Base-by-base conservation (phyloP, 2,888 invertebrate genomes). In the Archips xylosteana region DNA sequence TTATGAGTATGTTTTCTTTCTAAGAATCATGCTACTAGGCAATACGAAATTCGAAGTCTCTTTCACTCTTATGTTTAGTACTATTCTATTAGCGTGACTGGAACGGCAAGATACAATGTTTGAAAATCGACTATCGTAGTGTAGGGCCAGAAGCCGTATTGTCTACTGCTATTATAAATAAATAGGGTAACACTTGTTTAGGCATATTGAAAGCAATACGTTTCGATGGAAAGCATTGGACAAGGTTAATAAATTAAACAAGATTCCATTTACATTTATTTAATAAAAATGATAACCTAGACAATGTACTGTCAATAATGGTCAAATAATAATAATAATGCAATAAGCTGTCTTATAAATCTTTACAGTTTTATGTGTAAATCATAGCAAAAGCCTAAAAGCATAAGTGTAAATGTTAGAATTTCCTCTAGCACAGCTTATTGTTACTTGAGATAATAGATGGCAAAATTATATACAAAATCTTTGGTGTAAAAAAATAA, bases 311-410 rank as follows among this genome's bases (percentile, higher is more conserved):
- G 83, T 88, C 85, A 83, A 87, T 85, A 87, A 85, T 85, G 83
- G 84, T 86, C 84, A 85, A 86, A 84, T 78, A 80, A 79, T 81
- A 79, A 79, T 80, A 79, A 79, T 80, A 81, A 79, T 86, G 92
- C 92, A 89, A 88, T 89, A 94, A 94, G 94, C 94, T 90, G 89
- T 85, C 88, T 88, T 89, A 87, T 80, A 54, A 67, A 75, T 74
- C 70, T 84, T 87, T 87, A 87, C 82, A 82, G 80, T 80, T 82
- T 84, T 83, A 83, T 84, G 83, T 87, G 84, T 82, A 87, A 87
- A 87, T 89, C 89, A 85, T 87, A 87, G 94, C 94, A 85, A 88
- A 94, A 94, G 93, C 93, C 83, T 85, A 83, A 88, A 93, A 93
- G 89, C 91, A 84, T 85, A 83, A 82, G 81, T 79, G 59, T 74